These are phyloP conservation scores for Dermochelys coriacea DNA, from an alignment of 2,797 vertebrate species.

Conservation along the genomic window DNA sequence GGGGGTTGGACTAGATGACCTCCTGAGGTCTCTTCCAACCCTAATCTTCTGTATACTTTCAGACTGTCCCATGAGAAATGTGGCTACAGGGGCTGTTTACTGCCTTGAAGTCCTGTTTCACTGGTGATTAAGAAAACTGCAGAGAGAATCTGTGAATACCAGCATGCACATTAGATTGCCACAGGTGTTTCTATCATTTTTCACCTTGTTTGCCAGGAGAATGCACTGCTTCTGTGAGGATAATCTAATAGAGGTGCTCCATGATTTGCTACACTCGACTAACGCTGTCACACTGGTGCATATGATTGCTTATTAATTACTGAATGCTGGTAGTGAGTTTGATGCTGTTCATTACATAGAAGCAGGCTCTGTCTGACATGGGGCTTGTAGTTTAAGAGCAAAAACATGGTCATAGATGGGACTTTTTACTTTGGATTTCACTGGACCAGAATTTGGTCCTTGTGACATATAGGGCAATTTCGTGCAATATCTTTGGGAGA, in stretches of 20 bases:
- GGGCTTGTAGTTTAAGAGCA: conserved; percentile 31
- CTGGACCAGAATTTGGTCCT: neutral
- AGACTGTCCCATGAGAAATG: neutral
- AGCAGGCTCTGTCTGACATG: conserved; percentile 36
- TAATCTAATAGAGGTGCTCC: neutral
- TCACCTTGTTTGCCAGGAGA: neutral
- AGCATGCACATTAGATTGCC: neutral
- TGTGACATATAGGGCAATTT: neutral
- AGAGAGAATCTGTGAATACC: neutral
- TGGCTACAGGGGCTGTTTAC: neutral
- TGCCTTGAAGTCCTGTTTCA: neutral
- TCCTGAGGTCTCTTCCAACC: no score
- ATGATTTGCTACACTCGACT: neutral
- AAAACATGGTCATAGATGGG: conserved; percentile 22
- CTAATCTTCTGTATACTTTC: no score
- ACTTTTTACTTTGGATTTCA: conserved; percentile 43
- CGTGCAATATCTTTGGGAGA: neutral
- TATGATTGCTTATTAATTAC: conserved; percentile 21
- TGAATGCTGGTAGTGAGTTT: neutral
- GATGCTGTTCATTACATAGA: neutral
- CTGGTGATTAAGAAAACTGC: neutral
- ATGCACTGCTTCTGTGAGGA: neutral
- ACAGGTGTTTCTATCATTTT: neutral
- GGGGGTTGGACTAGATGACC: no score
- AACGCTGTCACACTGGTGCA: neutral